Base-by-base conservation (phyloP, 2,888 invertebrate genomes). In the Lasioglossum zephyrum region DNA sequence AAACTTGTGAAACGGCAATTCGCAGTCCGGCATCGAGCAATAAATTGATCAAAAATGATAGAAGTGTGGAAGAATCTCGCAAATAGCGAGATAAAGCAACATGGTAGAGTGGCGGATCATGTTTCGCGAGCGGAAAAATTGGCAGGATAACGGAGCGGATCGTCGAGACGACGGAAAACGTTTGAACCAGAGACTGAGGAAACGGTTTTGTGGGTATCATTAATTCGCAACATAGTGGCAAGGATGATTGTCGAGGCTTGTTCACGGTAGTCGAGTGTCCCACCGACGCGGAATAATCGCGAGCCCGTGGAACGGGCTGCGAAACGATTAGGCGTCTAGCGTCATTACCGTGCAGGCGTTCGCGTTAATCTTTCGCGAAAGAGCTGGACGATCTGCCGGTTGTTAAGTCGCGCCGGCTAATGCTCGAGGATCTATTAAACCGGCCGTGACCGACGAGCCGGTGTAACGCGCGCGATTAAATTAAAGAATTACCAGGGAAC, bases 341-440 rank as follows among this genome's bases (percentile, higher is more conserved):
- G 76, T 82, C 85, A 80, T 81, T 82, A 82, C 72, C 79, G 76
- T 57, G 63, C 39, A 76, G 72, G 80, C 73, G 81, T 80, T 57
- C 63, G 79, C 79, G 77, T 85, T 90, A 88, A 90, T 90, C 90
- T 73, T 89, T 78, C 75, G 53, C 84, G 80, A 77, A 77, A 79
- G 80, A 79, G 80, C 49, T 60, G 53, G 70, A 79, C 82, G 89
- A 87, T 84, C 76, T 47, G 57, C 60, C 81, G 83, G 74, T 66
- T 81, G 77, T 81, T 83, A 72, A 85, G 80, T 79, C 76, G 73
- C 26, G 74, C 36, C 79, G 66, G 82, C 86, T 89, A 89, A 89
- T 89, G 89, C 49, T 77, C 82, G 73, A 26, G 77, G 83, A 81
- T 89, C 81, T 84, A 88, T 84, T 79, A 89, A 88, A 88, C 88